Evolutionary conservation across 2,113 vertebrate genomes (phyloP).

Genomic region (Garra rufa): DNA sequence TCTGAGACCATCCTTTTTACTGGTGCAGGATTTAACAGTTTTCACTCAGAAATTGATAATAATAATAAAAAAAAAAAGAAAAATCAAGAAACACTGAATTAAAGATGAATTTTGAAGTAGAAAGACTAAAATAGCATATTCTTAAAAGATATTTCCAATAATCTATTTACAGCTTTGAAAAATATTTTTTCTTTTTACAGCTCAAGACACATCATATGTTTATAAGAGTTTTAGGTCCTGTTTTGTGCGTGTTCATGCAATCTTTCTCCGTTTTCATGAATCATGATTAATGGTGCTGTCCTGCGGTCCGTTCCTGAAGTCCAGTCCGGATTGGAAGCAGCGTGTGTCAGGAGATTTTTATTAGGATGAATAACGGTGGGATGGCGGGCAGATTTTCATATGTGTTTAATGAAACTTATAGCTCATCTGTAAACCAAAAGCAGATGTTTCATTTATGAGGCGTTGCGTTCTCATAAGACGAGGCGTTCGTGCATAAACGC

Average conservation of each 20-base stretch:
- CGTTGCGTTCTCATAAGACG: not conserved
- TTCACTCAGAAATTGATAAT: too few species aligned
- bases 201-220: too few species aligned
- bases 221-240: not conserved
- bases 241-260: not conserved
- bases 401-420: not conserved
- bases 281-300: too few species aligned
- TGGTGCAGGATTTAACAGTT: too few species aligned
- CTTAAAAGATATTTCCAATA: too few species aligned
- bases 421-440: constrained; percentile 14
- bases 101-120: too few species aligned
- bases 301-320: not conserved
- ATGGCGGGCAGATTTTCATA: not conserved
- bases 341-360: not conserved
- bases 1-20: too few species aligned
- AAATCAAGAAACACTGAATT: too few species aligned
- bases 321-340: not conserved
- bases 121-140: too few species aligned
- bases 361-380: not conserved
- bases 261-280: not conserved
- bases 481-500: not conserved
- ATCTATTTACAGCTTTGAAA: too few species aligned
- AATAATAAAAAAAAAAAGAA: too few species aligned
- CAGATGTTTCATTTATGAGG: constrained; percentile 22
- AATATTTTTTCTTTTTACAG: too few species aligned